Percentiles rank a stretch among this genome's conserved stretches.
Evolutionary conservation across 2,888 invertebrate species (phyloP).

Genomic region (Hydriomena furcata): DNA sequence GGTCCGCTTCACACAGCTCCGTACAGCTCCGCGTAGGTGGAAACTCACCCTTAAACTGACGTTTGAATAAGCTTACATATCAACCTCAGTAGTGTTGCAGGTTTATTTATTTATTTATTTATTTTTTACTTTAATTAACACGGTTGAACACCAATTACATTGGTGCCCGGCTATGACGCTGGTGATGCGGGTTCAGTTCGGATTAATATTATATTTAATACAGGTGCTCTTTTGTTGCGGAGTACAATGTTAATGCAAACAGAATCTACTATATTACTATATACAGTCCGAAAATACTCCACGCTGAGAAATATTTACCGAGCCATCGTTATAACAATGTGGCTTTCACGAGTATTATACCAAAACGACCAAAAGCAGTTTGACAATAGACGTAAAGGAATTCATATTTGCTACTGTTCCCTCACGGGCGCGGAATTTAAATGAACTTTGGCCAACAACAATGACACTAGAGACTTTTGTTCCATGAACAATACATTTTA

Average conservation of each 20-base stretch:
- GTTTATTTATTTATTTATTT: no score
- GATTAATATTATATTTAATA: no score
- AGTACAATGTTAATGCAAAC: constrained; percentile 22
- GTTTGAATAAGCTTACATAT: no score
- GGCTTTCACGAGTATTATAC: constrained; percentile 69
- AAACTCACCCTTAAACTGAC: no score
- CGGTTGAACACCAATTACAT: no score
- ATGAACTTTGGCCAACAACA: constrained; percentile 82
- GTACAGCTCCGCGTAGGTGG: no score
- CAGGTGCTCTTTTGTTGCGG: constrained; percentile 14
- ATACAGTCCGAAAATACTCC: constrained; percentile 34
- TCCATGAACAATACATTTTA: constrained; percentile 80
- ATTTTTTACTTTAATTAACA: no score
- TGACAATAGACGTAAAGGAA: constrained; percentile 79
- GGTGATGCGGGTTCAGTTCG: no score
- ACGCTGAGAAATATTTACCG: constrained; percentile 37
- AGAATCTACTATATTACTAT: constrained; percentile 21
- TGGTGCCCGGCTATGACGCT: no score
- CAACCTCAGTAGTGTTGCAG: no score
- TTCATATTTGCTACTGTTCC: constrained; percentile 81
- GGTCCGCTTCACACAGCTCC: no score
- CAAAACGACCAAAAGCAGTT: constrained; percentile 70
- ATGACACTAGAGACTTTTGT: constrained; percentile 81
- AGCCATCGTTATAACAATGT: constrained; percentile 54
- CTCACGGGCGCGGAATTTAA: constrained; percentile 79